Evolutionary conservation across 2,888 invertebrate genomes (phyloP).

Genomic region (Pardosa pseudoannulata): DNA sequence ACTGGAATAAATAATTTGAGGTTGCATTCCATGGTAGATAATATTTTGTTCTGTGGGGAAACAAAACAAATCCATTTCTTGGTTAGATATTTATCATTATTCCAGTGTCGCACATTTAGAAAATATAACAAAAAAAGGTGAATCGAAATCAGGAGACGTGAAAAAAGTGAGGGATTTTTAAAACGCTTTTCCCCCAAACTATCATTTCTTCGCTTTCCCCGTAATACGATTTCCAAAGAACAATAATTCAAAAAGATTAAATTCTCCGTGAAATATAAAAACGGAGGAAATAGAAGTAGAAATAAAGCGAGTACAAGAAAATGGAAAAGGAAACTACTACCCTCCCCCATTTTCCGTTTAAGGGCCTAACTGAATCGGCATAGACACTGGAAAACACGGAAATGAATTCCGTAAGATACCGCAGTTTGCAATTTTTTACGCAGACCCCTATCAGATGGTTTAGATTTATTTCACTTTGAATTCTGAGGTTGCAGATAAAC

Average conservation of each 20-base stretch:
- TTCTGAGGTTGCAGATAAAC: conserved; percentile 5
- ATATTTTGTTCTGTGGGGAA: conserved; percentile 19
- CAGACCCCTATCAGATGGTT: conserved; percentile 27
- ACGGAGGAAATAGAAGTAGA: conserved; percentile 65
- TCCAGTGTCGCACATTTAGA: conserved; percentile 14
- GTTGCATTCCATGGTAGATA: too few relatives aligned
- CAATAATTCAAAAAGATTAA: conserved; percentile 71
- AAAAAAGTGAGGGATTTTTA: conserved; percentile 59
- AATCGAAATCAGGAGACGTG: conserved; percentile 53
- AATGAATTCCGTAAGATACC: conserved; percentile 56
- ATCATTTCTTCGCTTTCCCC: conserved; percentile 67
- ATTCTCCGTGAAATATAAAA: conserved; percentile 69
- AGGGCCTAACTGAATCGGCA: conserved; percentile 50
- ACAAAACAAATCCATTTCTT: conserved; percentile 46
- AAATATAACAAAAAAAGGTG: conserved; percentile 13
- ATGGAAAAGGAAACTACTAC: conserved; percentile 57
- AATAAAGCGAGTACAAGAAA: conserved; percentile 60
- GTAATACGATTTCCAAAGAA: conserved; percentile 66
- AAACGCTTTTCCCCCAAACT: conserved; percentile 57
- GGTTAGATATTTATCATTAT: conserved; percentile 47
- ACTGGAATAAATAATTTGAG: too few relatives aligned
- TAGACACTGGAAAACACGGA: conserved; percentile 32
- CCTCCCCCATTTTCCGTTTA: conserved; percentile 50
- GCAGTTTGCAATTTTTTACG: conserved; percentile 33
- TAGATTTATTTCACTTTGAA: conserved; percentile 23